Conservation (phyloP, 2,888 invertebrate species). For the Neria commutata region DNA sequence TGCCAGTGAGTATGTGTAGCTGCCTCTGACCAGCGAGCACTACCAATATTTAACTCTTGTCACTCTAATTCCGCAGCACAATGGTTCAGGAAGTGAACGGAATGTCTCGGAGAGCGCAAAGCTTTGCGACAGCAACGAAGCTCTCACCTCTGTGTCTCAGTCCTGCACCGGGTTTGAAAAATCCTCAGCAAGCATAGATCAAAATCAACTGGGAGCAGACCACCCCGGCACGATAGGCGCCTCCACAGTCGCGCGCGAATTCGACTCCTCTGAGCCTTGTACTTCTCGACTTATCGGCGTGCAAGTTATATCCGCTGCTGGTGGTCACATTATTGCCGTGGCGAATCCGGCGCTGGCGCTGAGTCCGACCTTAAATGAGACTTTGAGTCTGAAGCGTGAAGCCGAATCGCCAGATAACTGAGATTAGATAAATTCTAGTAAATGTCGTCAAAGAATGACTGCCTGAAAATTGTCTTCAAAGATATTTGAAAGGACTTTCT, state of each 20-base stretch:
- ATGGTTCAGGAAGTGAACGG: constrained; percentile 50
- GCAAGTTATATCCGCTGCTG: constrained; percentile 82
- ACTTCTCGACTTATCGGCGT: constrained; percentile 61
- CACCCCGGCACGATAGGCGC: constrained; percentile 17
- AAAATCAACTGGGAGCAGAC: constrained; percentile 13
- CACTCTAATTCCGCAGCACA: constrained; percentile 35
- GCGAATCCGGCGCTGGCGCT: constrained; percentile 83
- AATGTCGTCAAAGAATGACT: no score
- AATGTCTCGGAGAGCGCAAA: constrained; percentile 27
- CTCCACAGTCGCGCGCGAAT: no score
- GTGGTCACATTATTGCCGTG: constrained; percentile 87
- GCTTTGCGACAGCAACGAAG: constrained; percentile 7
- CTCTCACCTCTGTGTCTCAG: constrained; percentile 20
- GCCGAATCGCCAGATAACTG: constrained; percentile 55
- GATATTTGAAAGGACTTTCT: no score
- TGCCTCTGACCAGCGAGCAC: not conserved
- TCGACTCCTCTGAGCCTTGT: no score
- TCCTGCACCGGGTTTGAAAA: no score
- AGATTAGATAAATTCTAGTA: no score
- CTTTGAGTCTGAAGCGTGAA: constrained; percentile 56
- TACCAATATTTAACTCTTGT: constrained; percentile 18
- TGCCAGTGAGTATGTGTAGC: constrained; percentile 63
- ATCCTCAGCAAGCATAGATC: no score
- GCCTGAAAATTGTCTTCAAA: no score
- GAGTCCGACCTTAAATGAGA: constrained; percentile 63